phyloP scores from a whole-genome alignment of 1,140 invertebrate genomes.

The Laupala kohalensis region DNA sequence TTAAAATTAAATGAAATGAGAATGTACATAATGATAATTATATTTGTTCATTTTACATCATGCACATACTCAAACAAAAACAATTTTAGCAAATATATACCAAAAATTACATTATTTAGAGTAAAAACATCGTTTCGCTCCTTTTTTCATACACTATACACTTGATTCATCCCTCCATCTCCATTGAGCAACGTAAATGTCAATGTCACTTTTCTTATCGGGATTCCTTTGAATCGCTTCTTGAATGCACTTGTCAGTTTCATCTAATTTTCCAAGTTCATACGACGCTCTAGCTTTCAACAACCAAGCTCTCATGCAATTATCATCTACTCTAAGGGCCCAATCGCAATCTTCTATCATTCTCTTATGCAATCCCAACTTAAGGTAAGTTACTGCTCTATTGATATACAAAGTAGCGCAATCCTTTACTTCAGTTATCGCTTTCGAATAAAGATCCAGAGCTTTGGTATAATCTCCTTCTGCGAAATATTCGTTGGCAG shows the following conservation, averaged over 20 bases:
- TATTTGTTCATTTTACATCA: no score
- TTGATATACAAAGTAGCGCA: background rate
- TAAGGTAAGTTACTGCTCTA: background rate
- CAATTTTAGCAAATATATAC: no score
- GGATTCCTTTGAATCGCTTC: background rate
- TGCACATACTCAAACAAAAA: no score
- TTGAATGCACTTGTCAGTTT: background rate
- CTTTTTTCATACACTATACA: no score
- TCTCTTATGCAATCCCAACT: background rate
- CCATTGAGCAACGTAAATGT: no score
- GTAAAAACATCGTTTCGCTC: no score
- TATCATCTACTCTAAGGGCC: background rate
- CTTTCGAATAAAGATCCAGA: background rate
- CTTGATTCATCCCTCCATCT: background rate
- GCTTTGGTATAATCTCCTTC: background rate
- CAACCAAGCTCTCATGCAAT: background rate
- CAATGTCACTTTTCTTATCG: background rate
- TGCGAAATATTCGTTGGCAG: background rate
- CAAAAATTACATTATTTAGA: no score
- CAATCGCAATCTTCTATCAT: background rate
- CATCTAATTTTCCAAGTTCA: background rate
- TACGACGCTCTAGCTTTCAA: background rate
- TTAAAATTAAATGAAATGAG: no score
- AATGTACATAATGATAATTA: no score
- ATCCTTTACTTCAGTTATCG: background rate